Percentiles rank a stretch among this genome's conserved stretches.
Conservation (phyloP, 2,113 vertebrate genomes). For the Tragelaphus strepsiceros region DNA sequence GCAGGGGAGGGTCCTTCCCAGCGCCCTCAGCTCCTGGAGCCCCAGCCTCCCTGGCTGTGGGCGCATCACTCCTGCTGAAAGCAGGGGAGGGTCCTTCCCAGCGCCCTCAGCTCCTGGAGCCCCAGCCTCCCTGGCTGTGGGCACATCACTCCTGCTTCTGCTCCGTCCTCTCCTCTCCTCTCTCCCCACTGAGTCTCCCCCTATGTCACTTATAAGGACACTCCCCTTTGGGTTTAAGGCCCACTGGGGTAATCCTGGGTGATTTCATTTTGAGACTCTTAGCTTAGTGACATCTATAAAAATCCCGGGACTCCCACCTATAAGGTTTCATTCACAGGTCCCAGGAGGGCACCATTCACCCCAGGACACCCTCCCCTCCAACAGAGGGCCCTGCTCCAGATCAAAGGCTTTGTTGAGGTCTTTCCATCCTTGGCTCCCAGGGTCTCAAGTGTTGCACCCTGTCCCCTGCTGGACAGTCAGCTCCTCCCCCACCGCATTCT, state of each 20-base stretch:
- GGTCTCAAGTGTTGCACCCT: neutral
- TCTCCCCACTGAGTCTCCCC: no score
- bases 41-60: no score
- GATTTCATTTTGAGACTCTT: neutral
- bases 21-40: no score
- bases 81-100: neutral
- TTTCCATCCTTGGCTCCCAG: neutral
- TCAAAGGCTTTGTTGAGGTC: neutral
- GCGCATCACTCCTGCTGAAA: no score
- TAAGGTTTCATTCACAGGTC: neutral
- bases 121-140: rapidly evolving
- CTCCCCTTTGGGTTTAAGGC: neutral
- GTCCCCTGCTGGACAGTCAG: neutral
- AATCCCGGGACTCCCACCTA: neutral
- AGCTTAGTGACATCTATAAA: neutral
- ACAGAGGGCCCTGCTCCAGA: neutral
- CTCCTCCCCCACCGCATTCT: neutral
- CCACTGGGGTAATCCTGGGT: neutral
- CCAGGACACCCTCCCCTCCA: no score
- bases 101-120: neutral
- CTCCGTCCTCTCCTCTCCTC: rapidly evolving
- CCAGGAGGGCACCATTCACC: neutral
- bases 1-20: no score
- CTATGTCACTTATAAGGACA: neutral
- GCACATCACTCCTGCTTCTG: rapidly evolving